Base-by-base conservation (phyloP, 1,140 invertebrate genomes). In the Zeugodacus cucurbitae region DNA sequence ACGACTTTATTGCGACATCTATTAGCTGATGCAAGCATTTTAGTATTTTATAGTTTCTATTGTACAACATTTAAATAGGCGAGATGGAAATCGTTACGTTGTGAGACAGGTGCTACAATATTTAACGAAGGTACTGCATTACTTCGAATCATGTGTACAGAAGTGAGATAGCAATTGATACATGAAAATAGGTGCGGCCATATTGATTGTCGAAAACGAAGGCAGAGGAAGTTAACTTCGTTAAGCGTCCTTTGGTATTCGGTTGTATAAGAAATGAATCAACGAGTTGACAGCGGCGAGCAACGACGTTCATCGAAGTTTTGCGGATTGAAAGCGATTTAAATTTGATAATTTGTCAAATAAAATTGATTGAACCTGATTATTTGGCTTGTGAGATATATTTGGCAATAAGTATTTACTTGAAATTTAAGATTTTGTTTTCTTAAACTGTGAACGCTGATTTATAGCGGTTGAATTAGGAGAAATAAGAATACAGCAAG, bases 121-220 rank as follows among this genome's bases (percentile, higher is more conserved):
- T n/a, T 82, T n/a, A 41, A 82, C 74, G 74, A 82, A 88, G 58
- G 54, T 26, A 37, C 74, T 34, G 34, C 78, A 57, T 20, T 58
- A 20, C 11, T 29, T 3, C 14, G 29, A 37, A 34, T 2, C 6
- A 29, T 59, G 32, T 58, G 32, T 11, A 44, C 7, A n/a, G 20
- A 59, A 88, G 74, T 54, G 88, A 88, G 88, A 86, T 58, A 34
- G 29, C 37, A 32, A 32, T 70, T 54, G 14, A 48, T 7, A n/a
- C 14, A 32, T 32, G 37, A 44, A 86, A 86, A 74, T 88, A 89
- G 88, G 88, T 89, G 88, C 87, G 88, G 88, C 88, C 88, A 89
- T 89, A 89, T 89, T 89, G 88, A 88, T 89, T 89, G 82, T 86
- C n/a, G 26, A n/a, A 89, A 64, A 87, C 86, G 58, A 89, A 87